Evolutionary conservation across 2,797 vertebrate species (phyloP).

Genomic region (Typhlichthys subterraneus): DNA sequence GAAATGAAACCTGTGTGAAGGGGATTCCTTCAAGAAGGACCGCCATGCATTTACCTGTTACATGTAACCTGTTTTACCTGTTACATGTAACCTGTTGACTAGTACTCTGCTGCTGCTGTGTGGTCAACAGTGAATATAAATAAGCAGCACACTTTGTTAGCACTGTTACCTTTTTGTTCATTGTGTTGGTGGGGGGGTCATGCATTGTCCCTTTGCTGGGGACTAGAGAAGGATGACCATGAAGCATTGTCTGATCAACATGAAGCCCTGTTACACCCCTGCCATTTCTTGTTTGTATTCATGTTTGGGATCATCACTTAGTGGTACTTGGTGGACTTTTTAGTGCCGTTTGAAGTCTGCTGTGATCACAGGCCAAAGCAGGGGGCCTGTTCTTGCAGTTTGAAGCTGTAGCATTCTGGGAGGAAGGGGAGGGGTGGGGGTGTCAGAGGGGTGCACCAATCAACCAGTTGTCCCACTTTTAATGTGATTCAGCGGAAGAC

Average conservation of each 20-base stretch:
- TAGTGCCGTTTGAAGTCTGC: constrained; percentile 67
- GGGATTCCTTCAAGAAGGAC: constrained; percentile 47
- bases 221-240: constrained; percentile 15
- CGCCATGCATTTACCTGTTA: constrained; percentile 25
- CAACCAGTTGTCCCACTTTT: constrained; percentile 44
- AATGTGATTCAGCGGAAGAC: constrained; percentile 73
- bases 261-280: constrained; percentile 31
- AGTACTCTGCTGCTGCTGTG: constrained; percentile 53
- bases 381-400: constrained; percentile 30
- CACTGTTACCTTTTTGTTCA: constrained; percentile 24
- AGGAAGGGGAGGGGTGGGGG: not conserved
- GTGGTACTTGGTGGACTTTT: constrained; percentile 77
- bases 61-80: constrained; percentile 19
- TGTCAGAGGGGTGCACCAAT: constrained; percentile 1
- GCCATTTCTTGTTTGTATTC: constrained; percentile 24
- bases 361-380: constrained; percentile 61
- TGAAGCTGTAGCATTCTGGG: constrained; percentile 45
- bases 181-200: not conserved
- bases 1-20: constrained; percentile 46
- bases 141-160: constrained; percentile 36
- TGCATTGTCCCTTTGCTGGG: constrained; percentile 31
- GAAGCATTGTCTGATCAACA: constrained; percentile 8
- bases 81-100: constrained; percentile 41
- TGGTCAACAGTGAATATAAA: constrained; percentile 32
- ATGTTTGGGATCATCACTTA: constrained; percentile 57